These are phyloP conservation scores for Dysdera silvatica DNA, from an alignment of 1,140 invertebrate genomes.

Conservation along the genomic window DNA sequence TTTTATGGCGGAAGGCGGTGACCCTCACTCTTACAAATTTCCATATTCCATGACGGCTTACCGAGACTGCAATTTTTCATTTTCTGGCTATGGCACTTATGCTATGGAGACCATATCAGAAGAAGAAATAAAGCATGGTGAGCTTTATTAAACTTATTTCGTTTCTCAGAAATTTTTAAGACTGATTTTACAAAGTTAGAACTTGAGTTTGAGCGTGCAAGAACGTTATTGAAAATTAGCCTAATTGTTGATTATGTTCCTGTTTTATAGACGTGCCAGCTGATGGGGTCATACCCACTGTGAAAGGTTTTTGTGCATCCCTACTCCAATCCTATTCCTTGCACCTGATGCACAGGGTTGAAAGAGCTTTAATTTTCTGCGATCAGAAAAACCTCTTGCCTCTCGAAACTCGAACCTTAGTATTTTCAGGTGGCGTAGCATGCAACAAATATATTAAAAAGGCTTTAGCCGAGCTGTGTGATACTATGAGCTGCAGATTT, in stretches of 20 bases:
- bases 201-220: no score
- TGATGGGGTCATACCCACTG: constrained; percentile 64
- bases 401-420: constrained; percentile 39
- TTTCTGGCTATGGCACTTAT: constrained; percentile 54
- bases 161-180: no score
- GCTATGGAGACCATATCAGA: constrained; percentile 48
- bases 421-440: constrained; percentile 92
- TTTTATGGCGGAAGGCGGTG: constrained; percentile 60
- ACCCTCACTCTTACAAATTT: constrained; percentile 61
- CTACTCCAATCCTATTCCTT: constrained; percentile 65
- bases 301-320: constrained; percentile 77
- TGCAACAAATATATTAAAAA: constrained; percentile 75
- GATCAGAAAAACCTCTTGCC: constrained; percentile 9
- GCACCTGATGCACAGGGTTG: constrained; percentile 70
- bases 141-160: neutral
- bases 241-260: no score
- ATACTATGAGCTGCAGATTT: constrained; percentile 56
- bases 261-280: constrained; percentile 46
- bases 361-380: constrained; percentile 65
- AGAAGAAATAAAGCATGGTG: constrained; percentile 55
- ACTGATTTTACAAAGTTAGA: no score
- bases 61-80: constrained; percentile 75
- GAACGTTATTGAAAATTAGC: no score
- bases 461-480: constrained; percentile 60
- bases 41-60: constrained; percentile 51